Evolutionary conservation across 2,888 invertebrate species (phyloP), one percentile per base, ranked within the genome.

Genomic region (Dynastes maya): DNA sequence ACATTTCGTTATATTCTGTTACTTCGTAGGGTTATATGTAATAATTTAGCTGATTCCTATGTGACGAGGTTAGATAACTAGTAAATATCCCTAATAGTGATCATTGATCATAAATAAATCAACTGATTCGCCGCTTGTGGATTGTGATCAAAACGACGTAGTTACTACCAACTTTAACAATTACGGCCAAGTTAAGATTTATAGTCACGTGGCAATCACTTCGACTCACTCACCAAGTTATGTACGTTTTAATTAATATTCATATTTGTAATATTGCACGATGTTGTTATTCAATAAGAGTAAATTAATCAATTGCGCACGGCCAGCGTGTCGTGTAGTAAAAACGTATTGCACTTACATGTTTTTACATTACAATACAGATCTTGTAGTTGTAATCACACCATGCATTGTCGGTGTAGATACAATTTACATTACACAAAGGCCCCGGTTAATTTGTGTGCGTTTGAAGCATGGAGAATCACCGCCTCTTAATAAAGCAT

Each of bases 401-500:
- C 32, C 29, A 37, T 37, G 13, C 32, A 27, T 63, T 6, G 32
- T 32, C 22, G 9, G 13, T 32, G 32, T 29, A 63, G 9, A 63
- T 13, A 29, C 13, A 29, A 22, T 6, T 63, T 63, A 32, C 32
- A 63, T 29, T 49, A 13, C 29, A 53, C 51, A 68, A 68, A 68
- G 29, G 55, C 27, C 51, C 13, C 51, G 51, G 29, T 78, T 79
- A 68, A 55, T 55, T 63, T 80, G 77, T 80, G 80, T 80, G 77
- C 77, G 80, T 80, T 81, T 80, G 71, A 78, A 80, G 77, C 78
- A 32, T 27, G 29, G 79, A 72, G 81, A 78, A 81, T 58, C 75
- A 70, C 85, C 84, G 85, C 84, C 85, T 84, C 84, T 84, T 85
- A 86, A 86, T 86, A 86, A 86, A 85, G 82, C 82, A 84, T 86